Conservation (phyloP, 1,140 invertebrate species). For the Agraylea sexmaculata region DNA sequence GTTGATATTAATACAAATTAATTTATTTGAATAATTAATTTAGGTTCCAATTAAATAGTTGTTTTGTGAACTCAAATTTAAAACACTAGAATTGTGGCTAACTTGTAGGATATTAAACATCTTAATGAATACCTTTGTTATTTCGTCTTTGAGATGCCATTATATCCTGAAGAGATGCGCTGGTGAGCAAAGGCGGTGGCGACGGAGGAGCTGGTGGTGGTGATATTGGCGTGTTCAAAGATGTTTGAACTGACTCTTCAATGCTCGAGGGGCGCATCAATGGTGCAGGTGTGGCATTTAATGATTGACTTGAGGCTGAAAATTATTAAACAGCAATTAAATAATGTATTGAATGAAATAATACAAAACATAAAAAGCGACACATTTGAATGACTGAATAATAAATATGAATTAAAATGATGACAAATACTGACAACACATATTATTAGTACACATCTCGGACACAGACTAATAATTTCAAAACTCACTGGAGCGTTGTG, state of each 20-base stretch:
- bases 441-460: too few species aligned
- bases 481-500: too few species aligned
- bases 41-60: not conserved
- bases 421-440: too few species aligned
- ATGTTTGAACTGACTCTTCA: constrained; percentile 1
- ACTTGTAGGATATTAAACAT: too few species aligned
- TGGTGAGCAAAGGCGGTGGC: constrained; percentile 33
- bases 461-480: too few species aligned
- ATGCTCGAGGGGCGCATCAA: not conserved
- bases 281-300: not conserved
- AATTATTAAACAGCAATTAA: too few species aligned
- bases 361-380: not conserved
- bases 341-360: not conserved
- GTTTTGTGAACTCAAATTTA: not conserved
- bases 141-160: constrained; percentile 33
- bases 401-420: constrained; percentile 17
- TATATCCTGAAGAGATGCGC: constrained; percentile 37
- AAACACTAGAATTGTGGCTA: not conserved
- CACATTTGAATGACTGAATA: not conserved
- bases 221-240: too few species aligned
- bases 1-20: not conserved
- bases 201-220: constrained; percentile 17
- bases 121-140: constrained; percentile 28
- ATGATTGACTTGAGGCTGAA: not conserved
- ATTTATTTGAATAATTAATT: not conserved